Percentiles rank a stretch among this genome's conserved stretches.
Conservation (phyloP, 2,888 invertebrate genomes). For the Hyposoter didymator region DNA sequence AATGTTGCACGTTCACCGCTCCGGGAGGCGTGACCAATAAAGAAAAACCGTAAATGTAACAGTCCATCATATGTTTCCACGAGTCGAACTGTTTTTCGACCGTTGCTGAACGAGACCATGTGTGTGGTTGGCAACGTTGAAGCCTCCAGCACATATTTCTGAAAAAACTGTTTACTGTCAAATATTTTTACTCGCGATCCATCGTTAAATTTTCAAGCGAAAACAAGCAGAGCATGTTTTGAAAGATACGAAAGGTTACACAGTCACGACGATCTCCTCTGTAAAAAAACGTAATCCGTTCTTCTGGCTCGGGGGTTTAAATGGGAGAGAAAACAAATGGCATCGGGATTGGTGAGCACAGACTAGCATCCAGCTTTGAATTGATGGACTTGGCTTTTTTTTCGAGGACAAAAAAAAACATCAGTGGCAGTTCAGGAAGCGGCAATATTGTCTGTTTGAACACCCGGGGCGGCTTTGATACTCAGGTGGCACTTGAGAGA, state of each 20-base stretch:
- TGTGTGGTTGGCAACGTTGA: background rate
- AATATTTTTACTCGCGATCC: background rate
- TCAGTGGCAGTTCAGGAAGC: background rate
- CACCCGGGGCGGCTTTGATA: background rate
- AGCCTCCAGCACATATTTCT: background rate
- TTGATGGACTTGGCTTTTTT: conserved; percentile 5
- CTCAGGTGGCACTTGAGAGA: background rate
- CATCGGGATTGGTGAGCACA: background rate
- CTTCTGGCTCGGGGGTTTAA: background rate
- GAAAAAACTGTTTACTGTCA: background rate
- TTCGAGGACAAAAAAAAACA: background rate
- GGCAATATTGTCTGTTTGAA: background rate
- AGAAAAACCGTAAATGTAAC: too few species aligned
- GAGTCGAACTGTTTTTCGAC: too few species aligned
- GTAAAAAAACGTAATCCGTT: background rate
- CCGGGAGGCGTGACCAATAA: too few species aligned
- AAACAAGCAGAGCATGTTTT: background rate
- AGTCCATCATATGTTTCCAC: too few species aligned
- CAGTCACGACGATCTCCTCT: background rate
- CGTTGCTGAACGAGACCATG: too few species aligned
- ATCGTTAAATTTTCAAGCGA: background rate
- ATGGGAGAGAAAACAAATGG: background rate
- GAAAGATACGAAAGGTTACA: background rate
- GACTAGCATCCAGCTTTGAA: background rate
- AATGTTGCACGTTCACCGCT: too few species aligned